Conservation (phyloP, 2,113 vertebrate genomes). For the Sinocyclocheilus rhinocerous region DNA sequence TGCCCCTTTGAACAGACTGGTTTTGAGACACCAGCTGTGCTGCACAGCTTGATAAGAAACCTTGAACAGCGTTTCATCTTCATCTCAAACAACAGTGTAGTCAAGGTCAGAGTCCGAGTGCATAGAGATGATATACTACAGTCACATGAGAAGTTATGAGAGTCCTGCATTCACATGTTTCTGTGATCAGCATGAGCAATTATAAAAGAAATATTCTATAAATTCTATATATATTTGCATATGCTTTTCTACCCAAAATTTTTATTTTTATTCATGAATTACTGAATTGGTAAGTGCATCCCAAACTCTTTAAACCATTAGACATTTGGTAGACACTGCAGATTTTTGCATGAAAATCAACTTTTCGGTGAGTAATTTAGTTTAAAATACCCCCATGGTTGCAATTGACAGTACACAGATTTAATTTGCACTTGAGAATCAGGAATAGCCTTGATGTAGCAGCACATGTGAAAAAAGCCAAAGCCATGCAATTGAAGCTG, state of each 20-base stretch:
- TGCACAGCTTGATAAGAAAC: constrained; percentile 39
- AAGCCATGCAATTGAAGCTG: constrained; percentile 47
- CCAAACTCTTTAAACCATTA: not conserved
- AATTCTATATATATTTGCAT: too few relatives aligned
- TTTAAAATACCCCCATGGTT: not conserved
- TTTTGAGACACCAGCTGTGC: constrained; percentile 20
- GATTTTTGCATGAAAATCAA: constrained; percentile 3
- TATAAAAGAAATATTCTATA: not conserved
- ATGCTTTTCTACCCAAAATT: not conserved
- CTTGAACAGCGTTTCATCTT: constrained; percentile 14
- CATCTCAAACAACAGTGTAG: not conserved
- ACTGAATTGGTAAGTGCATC: not conserved
- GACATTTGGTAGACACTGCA: not conserved
- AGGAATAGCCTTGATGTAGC: constrained; percentile 21
- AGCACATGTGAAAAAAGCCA: constrained; percentile 25
- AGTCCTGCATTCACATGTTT: not conserved
- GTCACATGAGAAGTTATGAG: not conserved
- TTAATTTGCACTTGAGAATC: constrained; percentile 13
- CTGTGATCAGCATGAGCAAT: not conserved
- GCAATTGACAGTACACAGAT: not conserved
- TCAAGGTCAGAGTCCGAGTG: not conserved
- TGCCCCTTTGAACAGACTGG: constrained; percentile 30
- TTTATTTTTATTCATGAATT: not conserved
- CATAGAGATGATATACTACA: not conserved
- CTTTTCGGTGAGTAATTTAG: not conserved